phyloP scores from a whole-genome alignment of 2,888 invertebrate species.

The Galerucella nymphaeae region DNA sequence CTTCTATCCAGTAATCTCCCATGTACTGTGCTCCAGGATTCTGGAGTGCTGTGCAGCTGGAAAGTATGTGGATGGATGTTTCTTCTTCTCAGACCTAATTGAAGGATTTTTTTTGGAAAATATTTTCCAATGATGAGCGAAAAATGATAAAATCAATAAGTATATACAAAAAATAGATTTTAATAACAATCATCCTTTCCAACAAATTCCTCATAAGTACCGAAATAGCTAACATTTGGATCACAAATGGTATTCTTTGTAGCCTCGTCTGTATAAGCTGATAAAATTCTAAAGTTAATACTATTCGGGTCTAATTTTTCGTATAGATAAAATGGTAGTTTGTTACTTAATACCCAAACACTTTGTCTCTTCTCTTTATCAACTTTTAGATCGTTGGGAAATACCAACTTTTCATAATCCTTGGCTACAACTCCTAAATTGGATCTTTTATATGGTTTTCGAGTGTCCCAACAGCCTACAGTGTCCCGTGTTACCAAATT shows the following conservation, averaged over 20 bases:
- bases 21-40: too few species aligned
- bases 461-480: constrained; percentile 84
- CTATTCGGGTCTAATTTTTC: constrained; percentile 72
- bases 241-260: constrained; percentile 78
- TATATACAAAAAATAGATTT: constrained; percentile 7
- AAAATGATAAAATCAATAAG: neutral
- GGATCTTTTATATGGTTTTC: constrained; percentile 73
- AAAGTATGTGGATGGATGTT: too few species aligned
- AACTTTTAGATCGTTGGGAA: constrained; percentile 84
- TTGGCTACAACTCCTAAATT: constrained; percentile 74
- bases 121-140: neutral
- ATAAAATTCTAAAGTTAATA: constrained; percentile 80
- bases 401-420: constrained; percentile 74
- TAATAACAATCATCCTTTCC: constrained; percentile 42
- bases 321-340: constrained; percentile 79
- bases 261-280: constrained; percentile 73
- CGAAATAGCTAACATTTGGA: constrained; percentile 62
- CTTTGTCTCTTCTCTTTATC: constrained; percentile 76
- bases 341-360: constrained; percentile 83
- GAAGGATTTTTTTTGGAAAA: neutral
- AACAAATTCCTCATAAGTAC: constrained; percentile 32
- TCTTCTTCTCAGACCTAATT: too few species aligned
- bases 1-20: too few species aligned
- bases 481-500: constrained; percentile 82
- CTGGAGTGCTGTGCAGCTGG: too few species aligned